Evolutionary conservation across 2,888 invertebrate genomes (phyloP).

Genomic region (Caenorhabditis drosophilae): DNA sequence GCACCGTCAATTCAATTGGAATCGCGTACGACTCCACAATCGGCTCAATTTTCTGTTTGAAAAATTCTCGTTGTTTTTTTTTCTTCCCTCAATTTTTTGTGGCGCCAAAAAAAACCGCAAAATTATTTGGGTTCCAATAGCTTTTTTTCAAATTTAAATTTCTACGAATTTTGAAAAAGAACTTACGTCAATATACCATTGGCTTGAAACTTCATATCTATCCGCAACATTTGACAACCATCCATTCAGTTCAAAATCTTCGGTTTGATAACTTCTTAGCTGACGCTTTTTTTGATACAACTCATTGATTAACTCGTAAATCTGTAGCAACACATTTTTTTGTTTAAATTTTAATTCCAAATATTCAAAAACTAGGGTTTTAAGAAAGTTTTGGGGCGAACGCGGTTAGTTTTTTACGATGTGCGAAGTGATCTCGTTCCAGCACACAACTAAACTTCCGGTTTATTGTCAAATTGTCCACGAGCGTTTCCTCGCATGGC

Average conservation of each 20-base stretch:
- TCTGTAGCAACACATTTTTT: slow-evolving; percentile 17
- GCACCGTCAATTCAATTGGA: slow-evolving; percentile 50
- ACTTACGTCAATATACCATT: slow-evolving; percentile 64
- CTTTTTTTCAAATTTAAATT: too few species aligned
- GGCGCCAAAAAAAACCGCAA: slow-evolving; percentile 22
- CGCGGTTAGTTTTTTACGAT: too few species aligned
- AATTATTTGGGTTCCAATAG: too few species aligned
- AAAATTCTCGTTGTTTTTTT: too few species aligned
- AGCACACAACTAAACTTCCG: too few species aligned
- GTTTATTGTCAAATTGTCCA: too few species aligned
- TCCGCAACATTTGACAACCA: slow-evolving; percentile 63
- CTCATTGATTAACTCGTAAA: slow-evolving; percentile 65
- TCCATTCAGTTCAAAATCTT: slow-evolving; percentile 61
- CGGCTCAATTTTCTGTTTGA: slow-evolving; percentile 61
- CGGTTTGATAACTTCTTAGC: slow-evolving; percentile 45
- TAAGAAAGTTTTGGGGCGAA: too few species aligned
- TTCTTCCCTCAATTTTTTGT: too few species aligned
- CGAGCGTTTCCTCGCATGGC: too few species aligned
- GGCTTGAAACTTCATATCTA: slow-evolving; percentile 53
- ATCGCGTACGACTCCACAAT: slow-evolving; percentile 47
- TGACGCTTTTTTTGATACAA: slow-evolving; percentile 40
- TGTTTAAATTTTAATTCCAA: slow-evolving; percentile 5
- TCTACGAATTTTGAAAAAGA: slow-evolving; percentile 3
- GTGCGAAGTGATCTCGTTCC: too few species aligned
- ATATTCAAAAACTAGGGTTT: neutral